Conservation (phyloP, 2,113 vertebrate genomes). For the Ailurus styani region DNA sequence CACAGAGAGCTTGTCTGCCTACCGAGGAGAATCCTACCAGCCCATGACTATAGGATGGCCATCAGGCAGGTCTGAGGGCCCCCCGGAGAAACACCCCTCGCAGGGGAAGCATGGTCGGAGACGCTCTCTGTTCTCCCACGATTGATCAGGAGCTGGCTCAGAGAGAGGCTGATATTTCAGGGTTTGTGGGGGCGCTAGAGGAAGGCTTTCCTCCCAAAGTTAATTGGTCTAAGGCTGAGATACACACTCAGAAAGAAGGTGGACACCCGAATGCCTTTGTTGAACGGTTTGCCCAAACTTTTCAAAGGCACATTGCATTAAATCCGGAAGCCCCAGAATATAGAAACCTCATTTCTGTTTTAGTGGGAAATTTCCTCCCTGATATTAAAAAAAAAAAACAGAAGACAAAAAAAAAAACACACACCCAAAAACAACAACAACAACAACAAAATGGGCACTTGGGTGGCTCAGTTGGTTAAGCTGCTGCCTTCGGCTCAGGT, state of each 20-base stretch:
- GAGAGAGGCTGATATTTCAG: neutral
- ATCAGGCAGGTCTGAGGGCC: neutral
- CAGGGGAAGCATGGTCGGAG: neutral
- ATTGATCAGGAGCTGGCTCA: neutral
- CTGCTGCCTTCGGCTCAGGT: too few species aligned
- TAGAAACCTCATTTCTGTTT: neutral
- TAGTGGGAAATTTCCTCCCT: neutral
- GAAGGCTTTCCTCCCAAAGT: neutral
- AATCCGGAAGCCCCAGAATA: neutral
- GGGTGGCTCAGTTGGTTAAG: too few species aligned
- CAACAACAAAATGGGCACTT: too few species aligned
- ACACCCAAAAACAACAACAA: too few species aligned
- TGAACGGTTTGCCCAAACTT: neutral
- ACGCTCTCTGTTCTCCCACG: neutral
- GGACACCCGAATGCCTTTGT: neutral
- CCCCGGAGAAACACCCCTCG: neutral
- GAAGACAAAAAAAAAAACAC: too few species aligned
- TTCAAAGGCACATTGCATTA: neutral
- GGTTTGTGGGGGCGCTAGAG: neutral
- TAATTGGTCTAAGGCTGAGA: neutral
- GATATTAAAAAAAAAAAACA: neutral
- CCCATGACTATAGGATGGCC: neutral
- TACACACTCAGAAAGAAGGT: neutral
- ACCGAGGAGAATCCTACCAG: neutral
- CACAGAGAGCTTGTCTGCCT: neutral